Conservation (phyloP, 2,888 invertebrate species). For the Drosophila hawaiiensis region DNA sequence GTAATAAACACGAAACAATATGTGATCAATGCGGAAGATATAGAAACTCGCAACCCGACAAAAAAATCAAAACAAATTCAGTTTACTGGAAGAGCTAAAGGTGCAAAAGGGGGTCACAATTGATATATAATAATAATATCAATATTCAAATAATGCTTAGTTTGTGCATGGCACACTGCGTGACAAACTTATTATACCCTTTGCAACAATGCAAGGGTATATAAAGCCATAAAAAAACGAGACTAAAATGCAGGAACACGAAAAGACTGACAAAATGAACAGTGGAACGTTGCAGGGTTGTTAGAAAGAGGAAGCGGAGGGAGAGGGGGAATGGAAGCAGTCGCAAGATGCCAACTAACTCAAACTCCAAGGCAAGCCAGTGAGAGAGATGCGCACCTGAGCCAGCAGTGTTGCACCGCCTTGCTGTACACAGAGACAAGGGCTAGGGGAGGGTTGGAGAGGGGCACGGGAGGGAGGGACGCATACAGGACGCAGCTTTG, state of each 20-base stretch:
- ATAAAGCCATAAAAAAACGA: conserved; percentile 13
- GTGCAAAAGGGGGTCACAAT: not conserved
- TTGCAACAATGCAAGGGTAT: not conserved
- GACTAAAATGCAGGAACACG: conserved; percentile 28
- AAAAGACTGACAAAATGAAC: conserved; percentile 44
- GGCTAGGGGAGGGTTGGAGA: conserved; percentile 1
- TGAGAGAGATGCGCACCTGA: conserved; percentile 55
- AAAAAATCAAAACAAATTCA: not conserved
- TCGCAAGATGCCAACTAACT: conserved; percentile 71
- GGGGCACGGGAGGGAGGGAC: not conserved
- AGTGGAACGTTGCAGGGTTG: conserved; percentile 23
- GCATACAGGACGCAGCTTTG: conserved; percentile 74
- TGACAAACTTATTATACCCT: not conserved
- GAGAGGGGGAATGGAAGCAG: conserved; percentile 3
- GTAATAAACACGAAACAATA: not conserved
- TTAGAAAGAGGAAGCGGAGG: not conserved
- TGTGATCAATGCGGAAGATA: not conserved
- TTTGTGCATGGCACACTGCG: no score
- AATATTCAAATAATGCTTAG: not conserved
- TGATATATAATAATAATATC: not conserved
- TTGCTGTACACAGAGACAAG: conserved; percentile 2
- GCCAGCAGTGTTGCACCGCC: conserved; percentile 38
- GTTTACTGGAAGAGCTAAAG: not conserved
- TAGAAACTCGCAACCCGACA: not conserved
- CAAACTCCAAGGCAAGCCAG: conserved; percentile 54